Percentiles rank a stretch among this genome's conserved stretches.
These are phyloP conservation scores for Drosophila pseudotalamancana DNA, from an alignment of 2,888 invertebrate genomes.

Conservation along the genomic window DNA sequence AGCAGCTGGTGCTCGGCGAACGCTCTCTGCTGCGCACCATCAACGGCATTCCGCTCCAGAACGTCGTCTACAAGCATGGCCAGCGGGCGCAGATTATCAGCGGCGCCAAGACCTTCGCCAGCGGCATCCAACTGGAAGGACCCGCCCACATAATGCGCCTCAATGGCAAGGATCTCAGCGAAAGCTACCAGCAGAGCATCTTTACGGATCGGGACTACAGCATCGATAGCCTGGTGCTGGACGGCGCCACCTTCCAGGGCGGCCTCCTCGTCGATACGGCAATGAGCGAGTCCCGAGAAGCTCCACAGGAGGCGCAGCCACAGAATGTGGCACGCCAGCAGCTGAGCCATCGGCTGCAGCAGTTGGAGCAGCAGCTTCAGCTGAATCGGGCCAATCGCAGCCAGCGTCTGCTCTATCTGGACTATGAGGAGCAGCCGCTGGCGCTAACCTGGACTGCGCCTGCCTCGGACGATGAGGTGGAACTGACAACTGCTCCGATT, in stretches of 20 bases:
- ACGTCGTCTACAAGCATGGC: slow-evolving; percentile 66
- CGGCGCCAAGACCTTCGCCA: slow-evolving; percentile 67
- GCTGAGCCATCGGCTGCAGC: slow-evolving; percentile 7
- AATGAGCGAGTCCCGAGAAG: neutral
- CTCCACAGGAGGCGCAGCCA: neutral
- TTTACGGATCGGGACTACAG: slow-evolving; percentile 70
- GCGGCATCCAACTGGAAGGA: slow-evolving; percentile 68
- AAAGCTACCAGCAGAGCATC: slow-evolving; percentile 70
- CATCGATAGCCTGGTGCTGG: slow-evolving; percentile 73
- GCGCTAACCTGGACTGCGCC: slow-evolving; percentile 54
- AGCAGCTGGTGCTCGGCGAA: slow-evolving; percentile 68
- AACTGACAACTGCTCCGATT: slow-evolving; percentile 26
- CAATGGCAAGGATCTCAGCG: slow-evolving; percentile 71
- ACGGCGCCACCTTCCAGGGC: slow-evolving; percentile 65
- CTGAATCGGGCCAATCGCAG: slow-evolving; percentile 21
- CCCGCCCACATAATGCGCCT: slow-evolving; percentile 73
- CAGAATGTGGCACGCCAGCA: neutral
- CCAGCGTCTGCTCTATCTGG: slow-evolving; percentile 69
- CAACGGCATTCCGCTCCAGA: slow-evolving; percentile 72
- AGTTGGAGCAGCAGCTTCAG: slow-evolving; percentile 32
- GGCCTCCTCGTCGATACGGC: slow-evolving; percentile 52
- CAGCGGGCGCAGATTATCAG: slow-evolving; percentile 65
- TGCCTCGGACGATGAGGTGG: slow-evolving; percentile 14
- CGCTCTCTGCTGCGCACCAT: slow-evolving; percentile 68
- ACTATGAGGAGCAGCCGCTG: slow-evolving; percentile 58